These are phyloP conservation scores for Branchinecta lynchi DNA, from an alignment of 1,140 invertebrate species.

Conservation along the genomic window DNA sequence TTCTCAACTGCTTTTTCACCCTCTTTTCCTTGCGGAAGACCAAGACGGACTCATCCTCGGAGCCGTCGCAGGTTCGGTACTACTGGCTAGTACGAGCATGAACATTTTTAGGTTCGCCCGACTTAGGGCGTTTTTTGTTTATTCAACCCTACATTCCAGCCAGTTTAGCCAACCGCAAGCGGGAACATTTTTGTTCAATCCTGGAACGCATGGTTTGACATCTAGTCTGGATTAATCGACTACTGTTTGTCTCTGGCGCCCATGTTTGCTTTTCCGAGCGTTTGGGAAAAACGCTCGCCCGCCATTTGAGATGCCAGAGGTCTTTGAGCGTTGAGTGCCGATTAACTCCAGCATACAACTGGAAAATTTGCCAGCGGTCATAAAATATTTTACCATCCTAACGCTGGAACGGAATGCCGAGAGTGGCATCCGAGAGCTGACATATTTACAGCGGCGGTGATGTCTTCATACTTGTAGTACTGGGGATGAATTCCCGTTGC, in stretches of 20 bases:
- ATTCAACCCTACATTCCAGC: too few species aligned
- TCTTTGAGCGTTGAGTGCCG: constrained; percentile 2
- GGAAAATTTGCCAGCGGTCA: constrained; percentile 2
- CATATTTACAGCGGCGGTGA: neutral
- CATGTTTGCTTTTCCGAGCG: neutral
- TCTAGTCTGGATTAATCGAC: neutral
- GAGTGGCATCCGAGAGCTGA: neutral
- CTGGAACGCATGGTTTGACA: too few species aligned
- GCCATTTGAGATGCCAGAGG: neutral
- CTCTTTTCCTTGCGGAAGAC: too few species aligned
- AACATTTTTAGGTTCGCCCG: too few species aligned
- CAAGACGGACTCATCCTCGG: too few species aligned
- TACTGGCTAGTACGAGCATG: too few species aligned
- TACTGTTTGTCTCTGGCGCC: neutral
- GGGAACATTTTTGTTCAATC: too few species aligned
- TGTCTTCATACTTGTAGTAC: constrained; percentile 4
- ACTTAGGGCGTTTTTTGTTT: too few species aligned
- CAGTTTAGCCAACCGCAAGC: too few species aligned
- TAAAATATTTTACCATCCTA: neutral
- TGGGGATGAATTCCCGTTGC: neutral
- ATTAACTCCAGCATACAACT: neutral
- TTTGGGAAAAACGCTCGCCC: neutral
- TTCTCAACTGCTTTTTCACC: too few species aligned
- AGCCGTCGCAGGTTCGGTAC: too few species aligned
- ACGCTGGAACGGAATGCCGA: neutral